A percentile compares a stretch with the other conserved stretches of the same genome.
Conservation (phyloP, 2,888 invertebrate species). For the Scotopteryx bipunctaria region DNA sequence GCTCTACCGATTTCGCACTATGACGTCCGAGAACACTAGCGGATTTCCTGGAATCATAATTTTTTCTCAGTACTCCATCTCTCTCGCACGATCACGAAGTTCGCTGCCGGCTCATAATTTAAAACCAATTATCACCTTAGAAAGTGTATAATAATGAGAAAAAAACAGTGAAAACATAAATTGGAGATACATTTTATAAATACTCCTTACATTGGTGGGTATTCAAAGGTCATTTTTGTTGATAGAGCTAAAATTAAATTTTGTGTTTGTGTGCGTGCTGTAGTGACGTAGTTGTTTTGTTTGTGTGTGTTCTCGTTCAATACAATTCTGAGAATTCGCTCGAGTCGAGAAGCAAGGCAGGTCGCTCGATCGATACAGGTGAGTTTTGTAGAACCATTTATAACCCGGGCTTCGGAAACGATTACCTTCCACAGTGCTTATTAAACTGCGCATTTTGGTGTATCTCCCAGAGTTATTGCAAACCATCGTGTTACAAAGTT, state of each 20-base stretch:
- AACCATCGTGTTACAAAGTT: conserved; percentile 14
- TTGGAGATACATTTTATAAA: conserved; percentile 4
- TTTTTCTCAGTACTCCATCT: conserved; percentile 43
- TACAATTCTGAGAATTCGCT: conserved; percentile 73
- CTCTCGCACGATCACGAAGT: conserved; percentile 35
- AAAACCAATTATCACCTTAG: conserved; percentile 26
- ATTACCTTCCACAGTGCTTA: conserved; percentile 15
- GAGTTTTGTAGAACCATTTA: conserved; percentile 40
- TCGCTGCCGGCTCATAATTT: conserved; percentile 28
- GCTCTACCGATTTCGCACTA: no score
- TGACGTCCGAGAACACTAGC: no score
- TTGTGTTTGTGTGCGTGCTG: conserved; percentile 48
- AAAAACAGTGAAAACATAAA: conserved; percentile 24
- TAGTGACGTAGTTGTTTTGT: conserved; percentile 31
- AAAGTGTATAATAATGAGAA: conserved; percentile 24
- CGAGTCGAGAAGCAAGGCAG: conserved; percentile 35
- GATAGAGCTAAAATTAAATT: conserved; percentile 69
- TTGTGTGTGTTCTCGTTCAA: conserved; percentile 65
- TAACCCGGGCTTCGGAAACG: conserved; percentile 10
- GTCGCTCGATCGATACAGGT: conserved; percentile 63
- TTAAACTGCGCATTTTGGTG: conserved; percentile 1
- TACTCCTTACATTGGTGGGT: conserved; percentile 19
- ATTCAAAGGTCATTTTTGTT: conserved; percentile 54
- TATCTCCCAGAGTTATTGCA: conserved; percentile 11
- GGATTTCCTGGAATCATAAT: conserved; percentile 49